Base-by-base conservation (phyloP, 2,113 vertebrate species). In the Numenius arquata region DNA sequence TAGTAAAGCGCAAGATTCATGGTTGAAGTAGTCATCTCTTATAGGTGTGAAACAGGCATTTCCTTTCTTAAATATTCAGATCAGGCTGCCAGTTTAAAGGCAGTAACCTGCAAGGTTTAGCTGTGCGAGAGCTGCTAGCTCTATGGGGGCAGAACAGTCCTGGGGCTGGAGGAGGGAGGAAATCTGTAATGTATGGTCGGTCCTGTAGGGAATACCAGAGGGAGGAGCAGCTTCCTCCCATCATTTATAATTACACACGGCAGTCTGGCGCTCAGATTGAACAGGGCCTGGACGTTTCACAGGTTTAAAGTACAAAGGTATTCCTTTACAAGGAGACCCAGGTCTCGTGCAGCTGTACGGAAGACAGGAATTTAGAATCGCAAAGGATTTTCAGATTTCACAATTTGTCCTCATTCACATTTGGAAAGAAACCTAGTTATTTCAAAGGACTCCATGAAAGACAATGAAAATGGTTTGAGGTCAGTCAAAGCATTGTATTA, bases 401-500 rank as follows among this genome's bases (percentile, higher is more conserved):
- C 84, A 96, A 85, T 92, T 93, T 90, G 76, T 90, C 62, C 86
- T 94, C 56, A 47, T 90, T 89, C 58, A 73, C 77, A 89, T 91
- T 93, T 96, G 91, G 80, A 92, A 93, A 75, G 76, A 88, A 95
- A 96, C n/a, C 40, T 94, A 94, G 38, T 77, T 82, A n/a, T 93
- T 96, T 93, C 90, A 95, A 95, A 93, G 95, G 58, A 48, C 68
- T 93, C 65, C 8, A 2, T 59, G 68, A 87, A 92, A 93, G 90
- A 97, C 96, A 93, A 96, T 95, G 90, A 87, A 25, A 93, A 90
- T 87, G 90, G 77, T 94, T 96, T 96, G 96, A 95, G 94, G 92
- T 95, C 92, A 93, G 76, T 94, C 83, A 87, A 94, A 96, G 96
- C 80, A 96, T 96, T 96, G 89, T 93, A 92, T 66, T 96, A 65